phyloP scores from a whole-genome alignment of 2,797 vertebrate species.

The Anguilla anguilla region DNA sequence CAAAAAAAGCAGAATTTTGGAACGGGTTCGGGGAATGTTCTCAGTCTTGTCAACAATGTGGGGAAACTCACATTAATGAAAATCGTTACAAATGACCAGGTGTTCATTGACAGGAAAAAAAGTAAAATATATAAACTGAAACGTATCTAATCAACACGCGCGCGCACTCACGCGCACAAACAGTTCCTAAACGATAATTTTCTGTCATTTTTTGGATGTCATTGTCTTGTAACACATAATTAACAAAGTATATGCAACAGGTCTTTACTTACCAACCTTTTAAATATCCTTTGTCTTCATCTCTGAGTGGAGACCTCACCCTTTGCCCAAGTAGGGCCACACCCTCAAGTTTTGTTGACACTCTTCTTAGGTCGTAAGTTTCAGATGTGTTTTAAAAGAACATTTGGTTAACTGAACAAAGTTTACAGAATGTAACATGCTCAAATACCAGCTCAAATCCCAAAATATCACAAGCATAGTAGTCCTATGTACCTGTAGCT shows the following conservation, averaged over 20 bases:
- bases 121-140: not conserved
- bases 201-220: not conserved
- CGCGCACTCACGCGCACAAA: not conserved
- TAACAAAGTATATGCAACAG: not conserved
- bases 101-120: not conserved
- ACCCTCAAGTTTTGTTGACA: not conserved
- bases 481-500: no score
- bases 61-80: not conserved
- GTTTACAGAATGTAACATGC: not conserved
- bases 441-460: not conserved
- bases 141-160: not conserved
- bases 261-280: constrained; percentile 4
- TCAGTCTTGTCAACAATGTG: not conserved
- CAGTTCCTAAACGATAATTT: not conserved
- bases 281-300: constrained; percentile 1
- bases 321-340: constrained; percentile 1
- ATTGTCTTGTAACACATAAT: not conserved
- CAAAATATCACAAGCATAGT: constrained; percentile 1
- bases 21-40: not conserved
- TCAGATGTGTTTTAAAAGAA: not conserved
- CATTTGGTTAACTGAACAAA: not conserved
- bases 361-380: not conserved
- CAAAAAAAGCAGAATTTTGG: not conserved
- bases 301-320: not conserved
- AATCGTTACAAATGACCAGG: not conserved